Evolutionary conservation across 1,140 invertebrate species (phyloP).

Genomic region (Gyrodactylus salaris): DNA sequence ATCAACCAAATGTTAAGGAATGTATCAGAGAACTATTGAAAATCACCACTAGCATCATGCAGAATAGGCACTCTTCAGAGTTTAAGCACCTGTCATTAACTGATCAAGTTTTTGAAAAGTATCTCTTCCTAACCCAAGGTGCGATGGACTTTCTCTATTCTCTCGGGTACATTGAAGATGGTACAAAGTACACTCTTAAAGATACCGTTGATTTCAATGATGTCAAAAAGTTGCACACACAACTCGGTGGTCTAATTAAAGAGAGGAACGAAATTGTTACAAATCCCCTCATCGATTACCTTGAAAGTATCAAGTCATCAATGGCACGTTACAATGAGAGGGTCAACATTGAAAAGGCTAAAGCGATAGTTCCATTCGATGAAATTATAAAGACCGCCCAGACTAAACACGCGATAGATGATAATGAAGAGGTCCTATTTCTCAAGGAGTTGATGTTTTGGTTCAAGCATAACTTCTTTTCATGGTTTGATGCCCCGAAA

Average conservation of each 20-base stretch:
- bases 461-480: slow-evolving; percentile 34
- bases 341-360: neutral
- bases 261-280: neutral
- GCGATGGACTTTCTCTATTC: neutral
- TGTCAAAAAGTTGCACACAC: neutral
- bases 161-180: neutral
- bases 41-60: neutral
- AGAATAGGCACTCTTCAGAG: neutral
- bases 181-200: neutral
- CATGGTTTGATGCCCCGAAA: slow-evolving; percentile 43
- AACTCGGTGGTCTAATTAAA: neutral
- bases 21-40: neutral
- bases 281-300: neutral
- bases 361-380: neutral
- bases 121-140: neutral
- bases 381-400: neutral
- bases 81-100: neutral
- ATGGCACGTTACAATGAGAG: neutral
- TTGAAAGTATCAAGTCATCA: neutral
- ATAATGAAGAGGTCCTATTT: neutral
- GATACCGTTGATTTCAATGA: neutral
- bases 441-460: neutral
- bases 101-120: neutral
- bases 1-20: neutral
- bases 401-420: neutral